Base-by-base conservation (phyloP, 2,113 vertebrate species). In the Syrmaticus mikado region DNA sequence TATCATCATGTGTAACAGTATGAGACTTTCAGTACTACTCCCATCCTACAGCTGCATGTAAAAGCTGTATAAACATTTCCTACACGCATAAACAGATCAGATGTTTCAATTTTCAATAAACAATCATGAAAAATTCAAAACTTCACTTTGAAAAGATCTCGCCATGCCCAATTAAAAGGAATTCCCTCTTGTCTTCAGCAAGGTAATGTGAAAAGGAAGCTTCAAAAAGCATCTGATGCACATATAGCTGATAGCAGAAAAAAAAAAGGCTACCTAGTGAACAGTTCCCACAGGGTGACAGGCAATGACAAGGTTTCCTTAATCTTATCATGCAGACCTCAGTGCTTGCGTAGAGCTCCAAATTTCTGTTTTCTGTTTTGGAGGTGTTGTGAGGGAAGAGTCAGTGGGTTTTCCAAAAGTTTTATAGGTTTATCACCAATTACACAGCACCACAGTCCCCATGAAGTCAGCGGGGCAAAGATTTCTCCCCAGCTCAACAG, bases 21-120 rank as follows among this genome's bases (percentile, higher is more conserved):
- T 28, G 53, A 38, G 80, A 87, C 61, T 86, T 85, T 43, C 79
- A 90, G 62, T 20, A 36, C 61, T 78, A 76, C 53, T 94, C 82
- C 43, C 52, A 76, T 81, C 43, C 80, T 85, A 83, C 85, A 97
- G 91, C 93, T 94, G 87, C 73, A 87, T 81, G 52, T 36, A 72
- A 38, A 87, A 89, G 61, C 72, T 94, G 57, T 87, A 58, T 87
- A 92, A 94, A 95, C 61, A 85, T 45, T 78, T 94, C 48, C 85
- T 57, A 75, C 45, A 72, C 13, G 55, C 20, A 52, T 70, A 87
- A 94, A 92, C 66, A 90, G 61, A 80, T 61, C 7, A 70, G 73
- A 68, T 52, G 64, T 40, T 91, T 87, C 50, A 19, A 17, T 74
- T 91, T 91, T 48, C 80, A 89, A 28, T 72, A 85, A 62, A 72